Percentiles rank a stretch among this genome's conserved stretches.
phyloP scores from a whole-genome alignment of 2,797 vertebrate species.

The Paramormyrops hopkinsi region DNA sequence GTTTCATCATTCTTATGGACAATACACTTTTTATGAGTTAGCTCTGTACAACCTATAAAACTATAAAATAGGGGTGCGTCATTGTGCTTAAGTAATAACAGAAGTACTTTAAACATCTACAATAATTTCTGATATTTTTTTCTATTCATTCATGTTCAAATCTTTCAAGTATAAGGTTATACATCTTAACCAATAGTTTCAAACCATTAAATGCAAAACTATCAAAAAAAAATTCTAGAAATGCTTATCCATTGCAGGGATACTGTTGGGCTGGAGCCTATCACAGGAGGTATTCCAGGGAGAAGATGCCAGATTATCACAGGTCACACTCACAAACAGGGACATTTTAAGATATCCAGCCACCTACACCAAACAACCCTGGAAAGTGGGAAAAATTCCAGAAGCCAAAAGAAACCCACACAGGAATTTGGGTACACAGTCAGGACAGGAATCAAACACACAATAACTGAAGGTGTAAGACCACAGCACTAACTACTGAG shows the following conservation, averaged over 20 bases:
- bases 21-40: neutral
- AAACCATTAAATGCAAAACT: neutral
- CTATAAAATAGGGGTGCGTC: neutral
- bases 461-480: neutral
- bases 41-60: neutral
- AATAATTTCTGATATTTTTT: neutral
- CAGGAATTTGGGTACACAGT: neutral
- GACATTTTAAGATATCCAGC: neutral
- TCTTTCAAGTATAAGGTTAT: neutral
- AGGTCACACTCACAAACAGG: neutral
- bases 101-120: neutral
- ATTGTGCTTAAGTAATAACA: neutral
- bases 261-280: neutral
- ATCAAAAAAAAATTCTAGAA: neutral
- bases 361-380: neutral
- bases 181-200: neutral
- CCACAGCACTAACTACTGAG: neutral
- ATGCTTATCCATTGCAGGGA: neutral
- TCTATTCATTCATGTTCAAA: neutral
- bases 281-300: neutral
- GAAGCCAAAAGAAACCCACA: neutral
- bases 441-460: neutral
- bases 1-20: neutral
- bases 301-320: neutral
- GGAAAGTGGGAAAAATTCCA: neutral